A percentile compares a stretch with the other conserved stretches of the same genome.
phyloP scores from a whole-genome alignment of 2,888 invertebrate species.

The Chorisops tibialis region DNA sequence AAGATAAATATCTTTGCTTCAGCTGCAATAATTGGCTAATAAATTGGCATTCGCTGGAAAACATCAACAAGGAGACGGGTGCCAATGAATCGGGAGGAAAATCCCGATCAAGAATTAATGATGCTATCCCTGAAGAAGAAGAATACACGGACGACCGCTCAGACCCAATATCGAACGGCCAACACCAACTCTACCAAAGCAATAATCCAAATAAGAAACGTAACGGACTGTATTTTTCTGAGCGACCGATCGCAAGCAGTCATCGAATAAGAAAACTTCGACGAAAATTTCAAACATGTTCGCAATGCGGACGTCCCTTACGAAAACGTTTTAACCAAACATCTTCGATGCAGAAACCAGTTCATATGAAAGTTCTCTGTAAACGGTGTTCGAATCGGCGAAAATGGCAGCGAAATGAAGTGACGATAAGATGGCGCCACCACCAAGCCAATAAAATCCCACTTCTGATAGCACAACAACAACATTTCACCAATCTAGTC shows the following conservation, averaged over 20 bases:
- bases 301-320: conserved; percentile 37
- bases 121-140: conserved; percentile 28
- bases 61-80: conserved; percentile 39
- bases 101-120: conserved; percentile 44
- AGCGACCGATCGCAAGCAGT: conserved; percentile 27
- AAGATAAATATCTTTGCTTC: conserved; percentile 51
- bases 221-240: conserved; percentile 34
- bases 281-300: conserved; percentile 39
- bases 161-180: neutral
- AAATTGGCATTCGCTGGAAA: conserved; percentile 51
- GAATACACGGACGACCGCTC: conserved; percentile 19
- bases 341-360: neutral
- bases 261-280: conserved; percentile 37
- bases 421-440: too few species aligned
- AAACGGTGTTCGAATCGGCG: neutral
- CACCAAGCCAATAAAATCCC: neutral
- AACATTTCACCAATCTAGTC: neutral
- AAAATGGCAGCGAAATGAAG: too few species aligned
- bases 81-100: conserved; percentile 42
- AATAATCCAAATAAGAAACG: conserved; percentile 25
- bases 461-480: neutral
- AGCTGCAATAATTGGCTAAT: conserved; percentile 53
- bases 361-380: neutral
- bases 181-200: neutral
- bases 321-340: neutral